Base-by-base conservation (phyloP, 1,140 invertebrate species). In the Drosophila auraria region DNA sequence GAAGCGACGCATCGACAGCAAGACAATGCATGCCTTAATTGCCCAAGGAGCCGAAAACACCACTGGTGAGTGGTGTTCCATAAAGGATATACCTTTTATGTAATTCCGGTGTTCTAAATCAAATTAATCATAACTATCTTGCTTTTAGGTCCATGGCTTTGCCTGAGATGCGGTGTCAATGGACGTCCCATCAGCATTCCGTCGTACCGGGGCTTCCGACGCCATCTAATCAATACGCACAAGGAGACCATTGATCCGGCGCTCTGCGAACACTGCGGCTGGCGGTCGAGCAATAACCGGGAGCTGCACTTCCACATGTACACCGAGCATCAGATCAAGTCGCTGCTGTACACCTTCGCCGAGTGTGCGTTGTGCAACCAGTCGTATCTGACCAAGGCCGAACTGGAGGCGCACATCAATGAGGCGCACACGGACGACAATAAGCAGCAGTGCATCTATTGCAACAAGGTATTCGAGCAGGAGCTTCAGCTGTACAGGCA, bases 201-300 rank as follows among this genome's bases (percentile, higher is more conserved):
- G 23, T 95, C 95, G 27, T 97, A 97, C 91, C 96, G 96, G 65
- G 94, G 95, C 71, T 98, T 96, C 83, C 94, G 97, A 61, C 95
- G 96, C 65, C 97, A 98, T 94, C 95, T 97, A 92, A 95, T 96
- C 38, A 96, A 97, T 77, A 95, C 96, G 0, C 97, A 98, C 81
- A 95, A 96, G 80, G 96, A 97, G 80, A 96, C 96, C 75, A 96
- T 97, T 66, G 96, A 97, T 91, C 94, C 95, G 3, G 94, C 95
- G 27, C 95, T 98, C 61, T 98, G 97, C 92, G 97, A 97, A 91
- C 95, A 97, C 82, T 98, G 97, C 93, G 97, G 97, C 0, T 95
- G 96, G 74, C 96, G 96, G 80, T 96, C 96, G 14, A 94, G 93
- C 0, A 97, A 96, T 82, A 94, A 96, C 56, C 96, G 97, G 79